Base-by-base conservation (phyloP, 2,113 vertebrate species). In the Tupaia tana region DNA sequence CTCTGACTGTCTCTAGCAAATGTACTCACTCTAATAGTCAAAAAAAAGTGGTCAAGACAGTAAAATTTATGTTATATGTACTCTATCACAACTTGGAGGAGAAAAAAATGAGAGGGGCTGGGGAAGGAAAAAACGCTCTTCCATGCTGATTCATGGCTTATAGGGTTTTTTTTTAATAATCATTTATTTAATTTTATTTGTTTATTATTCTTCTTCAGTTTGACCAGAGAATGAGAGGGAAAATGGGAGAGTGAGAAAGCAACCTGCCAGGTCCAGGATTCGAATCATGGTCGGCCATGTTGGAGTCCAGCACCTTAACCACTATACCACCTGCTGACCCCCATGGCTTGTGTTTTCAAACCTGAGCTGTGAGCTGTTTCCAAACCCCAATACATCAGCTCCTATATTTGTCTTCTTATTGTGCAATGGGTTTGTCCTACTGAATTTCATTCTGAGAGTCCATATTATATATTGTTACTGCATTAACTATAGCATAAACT, bases 261-360 rank as follows among this genome's bases (percentile, higher is more conserved):
- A 43, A 43, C 43, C 43, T 43, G 43, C 43, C 43, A 43, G 43
- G 43, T 43, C 43, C 43, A 43, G 43, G 43, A 43, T 43, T 43
- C 43, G 5, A 43, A 43, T 43, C 43, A 43, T 43, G 43, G 43
- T 43, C 43, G 43, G 43, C 43, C 43, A 43, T 43, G 43, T 43
- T 43, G 43, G 43, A 43, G 43, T 43, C 43, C 43, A 43, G 43
- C 43, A 43, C 43, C 43, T 43, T 43, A 43, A 43, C 43, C 43
- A 43, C 43, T 43, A 43, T 5, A 43, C 43, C 43, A 43, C 43
- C 43, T 43, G 43, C 43, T 43, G 43, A 43, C 43, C 43, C 19
- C 54, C 12, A 69, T 29, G 19, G 20, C 43, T 86, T 94, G 34
- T 79, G 73, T 66, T 90, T 90, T 75, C 71, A 93, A 96, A 83